Base-by-base conservation (phyloP, 2,888 invertebrate genomes). In the Andrena minutula region DNA sequence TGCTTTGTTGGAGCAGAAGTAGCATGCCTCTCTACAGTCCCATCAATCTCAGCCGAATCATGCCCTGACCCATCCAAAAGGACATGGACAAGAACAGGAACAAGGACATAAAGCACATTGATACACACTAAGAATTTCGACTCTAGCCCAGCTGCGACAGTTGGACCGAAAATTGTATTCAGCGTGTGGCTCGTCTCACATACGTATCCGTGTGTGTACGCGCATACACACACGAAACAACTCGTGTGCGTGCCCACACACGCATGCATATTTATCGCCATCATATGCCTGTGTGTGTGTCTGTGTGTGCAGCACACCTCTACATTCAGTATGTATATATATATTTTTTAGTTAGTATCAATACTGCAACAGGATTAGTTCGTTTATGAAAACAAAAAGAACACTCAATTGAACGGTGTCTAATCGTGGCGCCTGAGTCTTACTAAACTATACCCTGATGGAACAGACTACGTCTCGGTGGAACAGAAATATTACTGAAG, bases 101-200 rank as follows among this genome's bases (percentile, higher is more conserved):
- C 92, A 90, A 94, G 93, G 93, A 93, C 93, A 94, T 93, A 93
- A 93, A 93, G 93, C 94, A 94, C 94, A 94, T 93, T 93, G 93
- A 94, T 93, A 93, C 93, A 94, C 92, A 93, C 94, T 93, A 92
- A 93, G 90, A 90, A 91, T 92, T 86, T 86, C 85, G 92, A 90
- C 81, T 91, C 90, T 92, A 93, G 91, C 90, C 91, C 92, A 91
- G 88, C 90, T 91, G 90, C 85, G 85, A 85, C 80, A 89, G 88
- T 90, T 89, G 90, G 90, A 89, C 88, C 53, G 53, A 81, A 87
- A 89, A 87, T 70, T 88, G 23, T 56, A 23, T 88, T 89, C 82
- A 90, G 88, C 86, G 88, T 87, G 86, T 86, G 56, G 56, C 80
- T 87, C 83, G 72, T 71, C 61, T 86, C 79, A 76, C 78, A 79